These are phyloP conservation scores for Amphipoea lucens DNA, from an alignment of 2,888 invertebrate genomes.

Conservation along the genomic window DNA sequence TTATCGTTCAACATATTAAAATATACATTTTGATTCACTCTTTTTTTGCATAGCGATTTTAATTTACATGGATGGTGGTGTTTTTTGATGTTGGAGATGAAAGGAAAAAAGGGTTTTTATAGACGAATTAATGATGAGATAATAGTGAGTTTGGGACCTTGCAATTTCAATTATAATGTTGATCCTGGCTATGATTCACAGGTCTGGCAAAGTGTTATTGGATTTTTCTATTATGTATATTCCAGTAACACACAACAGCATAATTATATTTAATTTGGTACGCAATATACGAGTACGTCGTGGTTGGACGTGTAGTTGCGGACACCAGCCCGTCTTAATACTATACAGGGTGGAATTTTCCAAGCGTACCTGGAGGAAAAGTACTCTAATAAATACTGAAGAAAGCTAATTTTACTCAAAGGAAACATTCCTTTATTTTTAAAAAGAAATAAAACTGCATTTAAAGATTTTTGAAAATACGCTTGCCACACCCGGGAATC, in stretches of 20 bases:
- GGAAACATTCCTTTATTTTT: too few species aligned
- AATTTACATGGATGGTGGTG: conserved; percentile 32
- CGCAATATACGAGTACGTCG: neutral
- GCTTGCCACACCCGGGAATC: too few species aligned
- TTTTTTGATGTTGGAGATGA: conserved; percentile 46
- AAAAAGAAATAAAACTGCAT: too few species aligned
- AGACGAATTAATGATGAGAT: neutral
- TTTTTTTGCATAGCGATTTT: conserved; percentile 48
- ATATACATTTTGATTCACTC: conserved; percentile 54
- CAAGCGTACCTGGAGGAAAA: too few species aligned
- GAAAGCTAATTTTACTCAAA: too few species aligned
- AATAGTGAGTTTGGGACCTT: neutral
- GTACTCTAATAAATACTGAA: too few species aligned
- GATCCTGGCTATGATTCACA: neutral
- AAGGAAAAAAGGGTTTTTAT: conserved; percentile 15
- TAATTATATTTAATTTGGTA: neutral
- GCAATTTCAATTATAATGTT: neutral
- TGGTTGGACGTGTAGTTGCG: neutral
- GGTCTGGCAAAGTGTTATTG: neutral
- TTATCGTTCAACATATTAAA: conserved; percentile 35
- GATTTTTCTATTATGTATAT: too few species aligned
- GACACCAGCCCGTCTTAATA: neutral
- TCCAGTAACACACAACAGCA: neutral
- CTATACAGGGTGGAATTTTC: too few species aligned
- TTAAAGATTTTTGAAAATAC: too few species aligned